Percentiles rank a stretch among this genome's conserved stretches.
phyloP scores from a whole-genome alignment of 2,888 invertebrate species.

The Euzetes globulus region DNA sequence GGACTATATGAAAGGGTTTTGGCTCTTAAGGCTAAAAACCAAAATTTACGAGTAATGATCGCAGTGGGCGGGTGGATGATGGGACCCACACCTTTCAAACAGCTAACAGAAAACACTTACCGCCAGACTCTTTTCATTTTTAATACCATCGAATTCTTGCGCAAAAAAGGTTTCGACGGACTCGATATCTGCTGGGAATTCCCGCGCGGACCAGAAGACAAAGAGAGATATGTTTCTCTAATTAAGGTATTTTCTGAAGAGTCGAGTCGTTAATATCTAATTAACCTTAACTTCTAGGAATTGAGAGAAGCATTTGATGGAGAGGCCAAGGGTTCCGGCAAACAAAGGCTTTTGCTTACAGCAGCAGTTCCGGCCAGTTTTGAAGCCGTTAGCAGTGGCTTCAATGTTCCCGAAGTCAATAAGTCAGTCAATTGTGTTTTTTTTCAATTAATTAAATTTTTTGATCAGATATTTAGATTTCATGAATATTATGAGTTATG shows the following conservation, averaged over 20 bases:
- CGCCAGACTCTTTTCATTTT: slow-evolving; percentile 93
- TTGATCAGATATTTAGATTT: slow-evolving; percentile 59
- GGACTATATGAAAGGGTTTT: slow-evolving; percentile 66
- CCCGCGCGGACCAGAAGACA: slow-evolving; percentile 79
- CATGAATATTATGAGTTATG: slow-evolving; percentile 91
- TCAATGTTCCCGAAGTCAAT: slow-evolving; percentile 85
- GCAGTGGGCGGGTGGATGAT: slow-evolving; percentile 88
- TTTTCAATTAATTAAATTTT: background rate
- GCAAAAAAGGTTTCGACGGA: slow-evolving; percentile 84
- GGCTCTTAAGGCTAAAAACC: slow-evolving; percentile 75
- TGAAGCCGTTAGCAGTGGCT: slow-evolving; percentile 87
- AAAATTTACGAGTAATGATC: slow-evolving; percentile 64
- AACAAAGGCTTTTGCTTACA: slow-evolving; percentile 66
- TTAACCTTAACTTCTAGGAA: slow-evolving; percentile 53
- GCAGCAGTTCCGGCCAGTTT: slow-evolving; percentile 89
- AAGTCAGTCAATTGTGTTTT: slow-evolving; percentile 56
- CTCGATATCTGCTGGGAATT: slow-evolving; percentile 92
- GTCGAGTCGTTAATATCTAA: background rate
- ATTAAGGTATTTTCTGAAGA: slow-evolving; percentile 38
- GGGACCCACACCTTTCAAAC: slow-evolving; percentile 79
- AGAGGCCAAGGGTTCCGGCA: slow-evolving; percentile 77
- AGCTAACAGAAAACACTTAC: slow-evolving; percentile 63
- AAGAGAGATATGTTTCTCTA: slow-evolving; percentile 71
- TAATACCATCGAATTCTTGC: slow-evolving; percentile 82
- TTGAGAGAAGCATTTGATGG: slow-evolving; percentile 84